Percentiles rank a stretch among this genome's conserved stretches.
These are phyloP conservation scores for Alentia gelatinosa DNA, from an alignment of 2,888 invertebrate genomes.

Conservation along the genomic window DNA sequence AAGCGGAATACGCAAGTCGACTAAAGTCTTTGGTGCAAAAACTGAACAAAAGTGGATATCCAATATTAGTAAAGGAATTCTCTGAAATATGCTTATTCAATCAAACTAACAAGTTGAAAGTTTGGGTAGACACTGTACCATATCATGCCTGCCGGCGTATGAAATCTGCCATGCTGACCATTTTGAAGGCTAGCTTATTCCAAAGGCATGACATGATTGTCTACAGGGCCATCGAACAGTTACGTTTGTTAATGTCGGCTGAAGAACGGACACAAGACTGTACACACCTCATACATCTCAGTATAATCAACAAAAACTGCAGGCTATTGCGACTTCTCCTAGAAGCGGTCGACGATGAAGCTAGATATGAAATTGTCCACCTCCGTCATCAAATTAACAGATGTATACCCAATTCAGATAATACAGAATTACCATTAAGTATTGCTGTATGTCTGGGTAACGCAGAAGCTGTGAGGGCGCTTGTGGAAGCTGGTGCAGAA, in stretches of 20 bases:
- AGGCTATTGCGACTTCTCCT: not conserved
- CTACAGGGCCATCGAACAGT: not conserved
- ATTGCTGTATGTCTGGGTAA: not conserved
- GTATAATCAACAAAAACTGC: not conserved
- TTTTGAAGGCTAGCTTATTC: not conserved
- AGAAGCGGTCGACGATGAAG: not conserved
- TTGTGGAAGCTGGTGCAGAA: conserved; percentile 11
- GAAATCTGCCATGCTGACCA: not conserved
- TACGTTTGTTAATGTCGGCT: not conserved
- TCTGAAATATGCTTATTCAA: not conserved
- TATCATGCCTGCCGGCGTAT: not conserved
- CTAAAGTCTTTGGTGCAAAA: not conserved
- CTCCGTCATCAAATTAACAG: too few species aligned
- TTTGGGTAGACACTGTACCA: not conserved
- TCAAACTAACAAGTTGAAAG: not conserved
- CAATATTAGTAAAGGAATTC: not conserved
- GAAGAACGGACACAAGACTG: not conserved
- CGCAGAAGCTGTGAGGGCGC: not conserved
- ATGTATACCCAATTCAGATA: not conserved
- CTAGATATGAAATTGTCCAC: not conserved
- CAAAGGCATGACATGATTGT: not conserved
- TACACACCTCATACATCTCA: not conserved
- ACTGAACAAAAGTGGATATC: not conserved
- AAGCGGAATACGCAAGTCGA: not conserved
- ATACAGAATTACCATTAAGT: not conserved